These are phyloP conservation scores for Xiphophorus hellerii DNA, from an alignment of 2,113 vertebrate species.

Conservation along the genomic window DNA sequence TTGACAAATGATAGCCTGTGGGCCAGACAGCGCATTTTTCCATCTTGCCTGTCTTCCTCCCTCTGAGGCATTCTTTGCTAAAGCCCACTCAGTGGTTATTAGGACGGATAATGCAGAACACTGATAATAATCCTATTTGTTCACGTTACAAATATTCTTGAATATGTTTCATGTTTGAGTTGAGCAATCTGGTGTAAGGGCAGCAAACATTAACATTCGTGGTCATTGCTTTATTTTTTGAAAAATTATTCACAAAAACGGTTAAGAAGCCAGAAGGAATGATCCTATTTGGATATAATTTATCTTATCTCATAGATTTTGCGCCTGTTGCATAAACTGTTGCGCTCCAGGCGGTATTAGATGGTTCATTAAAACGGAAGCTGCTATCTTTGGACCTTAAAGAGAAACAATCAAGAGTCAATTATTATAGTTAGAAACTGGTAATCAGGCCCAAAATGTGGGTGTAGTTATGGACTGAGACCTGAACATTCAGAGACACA, in stretches of 20 bases:
- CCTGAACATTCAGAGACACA: too few species aligned
- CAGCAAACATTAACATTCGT: background rate
- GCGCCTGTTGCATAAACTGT: too few species aligned
- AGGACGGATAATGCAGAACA: background rate
- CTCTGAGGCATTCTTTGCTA: background rate
- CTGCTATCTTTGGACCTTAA: too few species aligned
- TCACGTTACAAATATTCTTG: background rate
- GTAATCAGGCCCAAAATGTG: too few species aligned
- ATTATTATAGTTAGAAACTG: too few species aligned
- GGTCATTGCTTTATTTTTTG: background rate
- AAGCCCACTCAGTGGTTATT: background rate
- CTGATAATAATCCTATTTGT: background rate
- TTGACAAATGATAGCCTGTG: constrained; percentile 2
- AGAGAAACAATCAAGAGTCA: too few species aligned
- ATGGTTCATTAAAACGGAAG: too few species aligned
- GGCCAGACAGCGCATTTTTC: background rate
- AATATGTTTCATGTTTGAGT: background rate
- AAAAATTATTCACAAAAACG: background rate
- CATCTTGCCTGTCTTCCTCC: background rate
- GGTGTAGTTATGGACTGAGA: too few species aligned
- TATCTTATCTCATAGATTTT: background rate
- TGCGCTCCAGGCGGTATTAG: too few species aligned
- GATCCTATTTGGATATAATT: background rate
- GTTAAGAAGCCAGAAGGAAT: background rate
- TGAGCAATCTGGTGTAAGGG: background rate